Base-by-base conservation (phyloP, 2,888 invertebrate genomes). In the Brachycybe producta region DNA sequence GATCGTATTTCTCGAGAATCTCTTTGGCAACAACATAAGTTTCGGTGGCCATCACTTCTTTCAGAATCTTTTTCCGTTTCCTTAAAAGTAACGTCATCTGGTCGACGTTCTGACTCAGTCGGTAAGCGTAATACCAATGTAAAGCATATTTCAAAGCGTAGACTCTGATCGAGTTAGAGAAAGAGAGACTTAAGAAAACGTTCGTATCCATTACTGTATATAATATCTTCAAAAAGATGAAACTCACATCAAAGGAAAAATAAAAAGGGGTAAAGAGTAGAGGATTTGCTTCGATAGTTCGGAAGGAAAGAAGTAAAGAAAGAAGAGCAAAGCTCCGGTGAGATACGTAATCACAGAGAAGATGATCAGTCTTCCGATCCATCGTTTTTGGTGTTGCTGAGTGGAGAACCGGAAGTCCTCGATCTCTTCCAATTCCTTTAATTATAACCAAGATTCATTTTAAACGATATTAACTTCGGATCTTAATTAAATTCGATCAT, bases 1-100 rank as follows among this genome's bases (percentile, higher is more conserved):
- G 79, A 53, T 80, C 90, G 70, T 81, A 91, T 65, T 84, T 85
- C 66, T 88, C 82, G 51, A 92, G 70, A 58, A 92, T 85, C 65
- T 82, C 80, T 66, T 84, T 86, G 4, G 91, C 91, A 61, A 82
- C 84, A 73, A 95, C 97, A 65, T 94, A 98, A 0, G 92, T 95
- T 69, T 97, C 95, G 32, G 82, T 95, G 64, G 97, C 94, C 80
- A 88, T 94, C 28, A 98, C 94, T 64, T 88, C 83, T 62, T 97
- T 92, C 51, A 98, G 70, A 56, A 95, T 80, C 65, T 83, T 80
- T 65, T 80, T 84, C 64, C 88, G 92, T 61, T 87, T 79, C n/a
- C 78, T 77, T 59, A 78, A 74, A 67, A 91, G 75, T 48, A 75
- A 75, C 41, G 68, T 70, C 34, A 88, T 68, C 64, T 82, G 81